phyloP scores from a whole-genome alignment of 2,113 vertebrate species.

The Apaloderma vittatum region DNA sequence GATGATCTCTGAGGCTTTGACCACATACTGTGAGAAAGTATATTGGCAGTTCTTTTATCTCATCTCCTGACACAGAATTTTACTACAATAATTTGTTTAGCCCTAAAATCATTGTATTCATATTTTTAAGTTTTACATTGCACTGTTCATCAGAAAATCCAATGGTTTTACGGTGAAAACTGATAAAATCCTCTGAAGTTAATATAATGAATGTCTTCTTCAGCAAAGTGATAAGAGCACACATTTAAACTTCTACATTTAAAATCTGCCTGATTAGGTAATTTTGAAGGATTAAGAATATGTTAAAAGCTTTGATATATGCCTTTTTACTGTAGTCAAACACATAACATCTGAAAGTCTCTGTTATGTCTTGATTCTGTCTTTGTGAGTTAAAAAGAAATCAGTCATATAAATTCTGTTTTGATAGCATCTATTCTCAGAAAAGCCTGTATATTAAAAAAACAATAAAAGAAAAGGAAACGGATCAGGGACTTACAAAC shows the following conservation, averaged over 20 bases:
- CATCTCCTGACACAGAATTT: neutral
- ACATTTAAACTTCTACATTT: neutral
- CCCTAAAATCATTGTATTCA: neutral
- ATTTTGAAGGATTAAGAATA: neutral
- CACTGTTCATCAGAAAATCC: neutral
- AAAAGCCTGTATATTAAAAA: neutral
- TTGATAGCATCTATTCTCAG: neutral
- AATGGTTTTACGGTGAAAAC: neutral
- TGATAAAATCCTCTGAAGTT: neutral
- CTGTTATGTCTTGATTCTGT: neutral
- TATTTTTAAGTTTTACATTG: neutral
- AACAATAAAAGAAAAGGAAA: neutral
- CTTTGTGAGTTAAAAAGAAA: neutral
- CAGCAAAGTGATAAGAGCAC: neutral
- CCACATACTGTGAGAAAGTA: neutral
- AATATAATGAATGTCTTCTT: neutral
- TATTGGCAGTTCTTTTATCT: neutral
- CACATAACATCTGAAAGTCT: neutral
- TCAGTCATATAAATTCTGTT: neutral
- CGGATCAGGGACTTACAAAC: neutral
- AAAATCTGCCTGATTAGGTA: neutral
- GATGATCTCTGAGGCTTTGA: neutral
- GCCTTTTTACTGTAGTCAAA: neutral
- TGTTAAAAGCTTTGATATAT: neutral
- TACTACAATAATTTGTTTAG: neutral